phyloP scores from a whole-genome alignment of 2,888 invertebrate genomes.

The Athetis lepigone region DNA sequence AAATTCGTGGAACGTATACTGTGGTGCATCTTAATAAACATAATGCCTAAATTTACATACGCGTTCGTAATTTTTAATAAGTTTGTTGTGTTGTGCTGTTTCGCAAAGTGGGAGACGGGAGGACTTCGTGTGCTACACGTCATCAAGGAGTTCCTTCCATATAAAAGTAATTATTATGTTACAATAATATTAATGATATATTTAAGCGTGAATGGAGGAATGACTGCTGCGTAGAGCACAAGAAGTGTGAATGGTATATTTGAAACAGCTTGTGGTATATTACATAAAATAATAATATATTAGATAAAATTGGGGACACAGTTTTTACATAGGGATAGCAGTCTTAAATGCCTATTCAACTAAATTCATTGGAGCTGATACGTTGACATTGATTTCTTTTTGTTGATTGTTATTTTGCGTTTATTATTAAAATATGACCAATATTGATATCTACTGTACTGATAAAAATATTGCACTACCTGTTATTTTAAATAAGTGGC shows the following conservation, averaged over 20 bases:
- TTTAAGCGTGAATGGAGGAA: slow-evolving; percentile 80
- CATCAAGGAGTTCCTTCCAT: slow-evolving; percentile 82
- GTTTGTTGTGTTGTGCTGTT: slow-evolving; percentile 7
- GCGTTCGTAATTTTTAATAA: not conserved
- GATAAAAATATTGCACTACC: too few species aligned
- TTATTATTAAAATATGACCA: too few species aligned
- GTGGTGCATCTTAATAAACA: too few species aligned
- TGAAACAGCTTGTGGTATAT: slow-evolving; percentile 29
- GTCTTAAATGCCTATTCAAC: too few species aligned
- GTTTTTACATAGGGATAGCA: too few species aligned
- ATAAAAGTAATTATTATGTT: slow-evolving; percentile 74
- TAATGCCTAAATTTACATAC: not conserved
- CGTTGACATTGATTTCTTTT: too few species aligned
- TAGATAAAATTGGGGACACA: slow-evolving; percentile 48
- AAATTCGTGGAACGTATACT: not conserved
- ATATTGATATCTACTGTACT: too few species aligned
- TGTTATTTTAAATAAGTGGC: too few species aligned
- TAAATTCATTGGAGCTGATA: too few species aligned
- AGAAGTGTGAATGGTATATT: slow-evolving; percentile 79
- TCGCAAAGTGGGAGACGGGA: slow-evolving; percentile 66
- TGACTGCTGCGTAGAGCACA: slow-evolving; percentile 86
- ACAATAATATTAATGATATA: slow-evolving; percentile 51
- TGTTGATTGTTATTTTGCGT: too few species aligned
- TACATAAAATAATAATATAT: too few species aligned
- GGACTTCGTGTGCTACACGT: slow-evolving; percentile 86